Conservation (phyloP, 2,888 invertebrate species). For the Zeuzera pyrina region DNA sequence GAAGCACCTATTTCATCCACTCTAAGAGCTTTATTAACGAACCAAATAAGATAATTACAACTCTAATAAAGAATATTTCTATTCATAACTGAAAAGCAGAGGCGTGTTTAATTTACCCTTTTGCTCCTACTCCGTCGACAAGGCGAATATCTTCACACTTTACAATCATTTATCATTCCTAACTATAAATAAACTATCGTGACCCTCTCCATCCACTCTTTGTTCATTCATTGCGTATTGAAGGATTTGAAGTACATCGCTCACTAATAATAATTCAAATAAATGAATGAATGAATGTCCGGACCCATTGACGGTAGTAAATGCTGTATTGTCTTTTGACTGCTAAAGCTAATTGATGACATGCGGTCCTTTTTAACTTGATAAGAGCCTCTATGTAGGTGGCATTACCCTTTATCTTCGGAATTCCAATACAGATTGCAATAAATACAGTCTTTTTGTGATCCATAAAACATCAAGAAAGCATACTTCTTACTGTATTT, state of each 20-base stretch:
- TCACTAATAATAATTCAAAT: slow-evolving; percentile 30
- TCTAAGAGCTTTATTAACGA: no score
- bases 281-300: slow-evolving; percentile 42
- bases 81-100: no score
- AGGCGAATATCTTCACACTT: slow-evolving; percentile 5
- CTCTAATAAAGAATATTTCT: no score
- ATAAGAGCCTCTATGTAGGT: slow-evolving; percentile 39
- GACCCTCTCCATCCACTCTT: slow-evolving; percentile 20
- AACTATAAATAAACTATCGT: slow-evolving; percentile 15
- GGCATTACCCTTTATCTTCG: slow-evolving; percentile 16
- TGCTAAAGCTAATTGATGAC: slow-evolving; percentile 43
- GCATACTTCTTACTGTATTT: no score
- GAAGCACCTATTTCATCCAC: no score
- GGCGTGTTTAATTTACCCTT: neutral
- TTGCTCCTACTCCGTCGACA: slow-evolving; percentile 1
- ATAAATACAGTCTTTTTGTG: no score
- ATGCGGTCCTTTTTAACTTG: slow-evolving; percentile 38
- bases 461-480: no score
- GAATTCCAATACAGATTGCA: slow-evolving; percentile 3
- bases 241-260: slow-evolving; percentile 38
- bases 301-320: slow-evolving; percentile 45
- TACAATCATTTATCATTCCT: slow-evolving; percentile 11
- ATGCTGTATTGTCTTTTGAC: slow-evolving; percentile 48
- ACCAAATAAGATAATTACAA: no score
- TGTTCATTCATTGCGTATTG: slow-evolving; percentile 31